phyloP scores from a whole-genome alignment of 2,797 vertebrate species.

The Hypotaenidia philippensis region DNA sequence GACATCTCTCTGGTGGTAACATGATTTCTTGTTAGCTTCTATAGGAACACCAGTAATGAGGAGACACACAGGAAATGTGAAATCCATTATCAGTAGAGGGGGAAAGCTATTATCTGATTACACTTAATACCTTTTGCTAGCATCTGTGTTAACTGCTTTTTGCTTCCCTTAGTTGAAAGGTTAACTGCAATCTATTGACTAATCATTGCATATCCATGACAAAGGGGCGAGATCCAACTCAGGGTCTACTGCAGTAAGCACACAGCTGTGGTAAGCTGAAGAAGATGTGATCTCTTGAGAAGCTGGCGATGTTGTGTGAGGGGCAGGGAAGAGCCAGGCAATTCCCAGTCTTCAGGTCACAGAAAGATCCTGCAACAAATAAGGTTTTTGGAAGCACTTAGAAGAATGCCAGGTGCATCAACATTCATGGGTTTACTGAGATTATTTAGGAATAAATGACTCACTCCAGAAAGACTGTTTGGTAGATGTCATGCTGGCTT shows the following conservation, averaged over 20 bases:
- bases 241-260: background rate
- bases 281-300: background rate
- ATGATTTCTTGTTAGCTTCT: background rate
- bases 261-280: background rate
- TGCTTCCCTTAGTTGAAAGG: background rate
- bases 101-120: background rate
- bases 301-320: background rate
- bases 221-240: background rate
- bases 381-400: background rate
- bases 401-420: background rate
- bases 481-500: background rate
- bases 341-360: background rate
- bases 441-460: background rate
- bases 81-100: background rate
- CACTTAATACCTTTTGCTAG: background rate
- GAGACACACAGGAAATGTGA: background rate
- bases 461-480: background rate
- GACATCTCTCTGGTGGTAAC: background rate
- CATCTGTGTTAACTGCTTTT: background rate
- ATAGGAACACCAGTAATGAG: background rate
- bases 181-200: background rate
- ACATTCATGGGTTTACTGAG: background rate
- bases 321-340: background rate
- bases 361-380: background rate
- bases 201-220: background rate